phyloP scores from a whole-genome alignment of 2,113 vertebrate species.

The Etia nguti region DNA sequence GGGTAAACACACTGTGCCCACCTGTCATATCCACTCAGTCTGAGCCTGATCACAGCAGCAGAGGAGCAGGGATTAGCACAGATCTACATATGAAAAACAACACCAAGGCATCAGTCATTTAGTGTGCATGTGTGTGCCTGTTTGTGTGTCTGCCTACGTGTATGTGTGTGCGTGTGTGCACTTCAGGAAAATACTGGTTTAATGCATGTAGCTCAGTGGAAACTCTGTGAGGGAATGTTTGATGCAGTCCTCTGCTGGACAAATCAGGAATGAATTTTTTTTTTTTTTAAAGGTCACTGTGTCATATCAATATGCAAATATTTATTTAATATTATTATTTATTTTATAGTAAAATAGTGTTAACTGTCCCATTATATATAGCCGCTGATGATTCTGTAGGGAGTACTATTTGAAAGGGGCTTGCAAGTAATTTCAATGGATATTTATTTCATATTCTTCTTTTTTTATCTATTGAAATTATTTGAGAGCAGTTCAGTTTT shows the following conservation, averaged over 20 bases:
- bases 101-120: not conserved
- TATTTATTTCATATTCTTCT: not conserved
- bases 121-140: not conserved
- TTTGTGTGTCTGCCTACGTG: not conserved
- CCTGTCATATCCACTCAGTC: not conserved
- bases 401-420: not conserved
- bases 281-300: accelerated
- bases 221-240: not conserved
- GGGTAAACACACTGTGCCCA: not conserved
- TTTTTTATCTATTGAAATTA: not conserved
- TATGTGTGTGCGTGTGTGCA: not conserved
- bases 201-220: not conserved
- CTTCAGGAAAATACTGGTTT: not conserved
- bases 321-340: not conserved
- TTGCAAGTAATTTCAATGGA: not conserved
- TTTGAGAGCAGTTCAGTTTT: not conserved
- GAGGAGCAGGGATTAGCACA: not conserved
- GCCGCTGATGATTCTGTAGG: not conserved
- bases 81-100: not conserved
- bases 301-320: not conserved
- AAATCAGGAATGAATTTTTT: accelerated
- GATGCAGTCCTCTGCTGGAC: not conserved
- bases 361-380: not conserved
- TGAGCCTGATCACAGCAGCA: not conserved
- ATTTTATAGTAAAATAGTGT: not conserved